Evolutionary conservation across 2,797 vertebrate species (phyloP), one percentile per base, ranked within the genome.

Genomic region (Gouania willdenowi): DNA sequence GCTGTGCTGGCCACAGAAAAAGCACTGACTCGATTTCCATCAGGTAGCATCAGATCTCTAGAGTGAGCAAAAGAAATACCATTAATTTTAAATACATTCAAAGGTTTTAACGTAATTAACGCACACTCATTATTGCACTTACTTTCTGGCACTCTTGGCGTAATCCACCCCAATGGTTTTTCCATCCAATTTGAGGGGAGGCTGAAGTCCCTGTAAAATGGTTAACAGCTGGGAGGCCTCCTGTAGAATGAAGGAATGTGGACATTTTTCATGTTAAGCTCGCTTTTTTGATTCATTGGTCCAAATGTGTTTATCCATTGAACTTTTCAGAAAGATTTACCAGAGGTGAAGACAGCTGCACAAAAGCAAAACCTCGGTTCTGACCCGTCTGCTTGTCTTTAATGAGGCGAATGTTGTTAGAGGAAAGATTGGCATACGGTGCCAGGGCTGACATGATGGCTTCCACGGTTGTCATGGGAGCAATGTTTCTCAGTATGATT

Each of bases 121-220:
- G 1, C 5, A 17, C 4, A 14, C n/a, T 4, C 3, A 11, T 4
- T 2, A 11, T 1, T 20, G 7, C 2, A 91, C 94, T 87, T 65
- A 98, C 97, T 98, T 99, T 81, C 96, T 94, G 47, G 94, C 94
- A 79, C 95, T 98, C 77, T 99, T 99, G 20, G 97, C 97, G 71
- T 94, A 99, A 86, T 99, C 97, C 41, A 99, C 95, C 4, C 96
- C 95, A 46, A 99, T 94, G 33, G 94, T 99, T 89, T 99, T 99
- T 31, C 95, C 96, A 63, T 98, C 97, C 36, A 99, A 90, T 82
- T 96, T 98, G 36, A 99, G 70, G 0, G 94, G 92, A 16, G 97
- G 97, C 77, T 98, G 95, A 58, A 98, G 88, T 58, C 93, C 94
- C 36, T 97, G 95, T 60, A 99, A 75, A 61, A 98, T 98, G 69